Base-by-base conservation (phyloP, 2,888 invertebrate species). In the Drosophila koepferae region DNA sequence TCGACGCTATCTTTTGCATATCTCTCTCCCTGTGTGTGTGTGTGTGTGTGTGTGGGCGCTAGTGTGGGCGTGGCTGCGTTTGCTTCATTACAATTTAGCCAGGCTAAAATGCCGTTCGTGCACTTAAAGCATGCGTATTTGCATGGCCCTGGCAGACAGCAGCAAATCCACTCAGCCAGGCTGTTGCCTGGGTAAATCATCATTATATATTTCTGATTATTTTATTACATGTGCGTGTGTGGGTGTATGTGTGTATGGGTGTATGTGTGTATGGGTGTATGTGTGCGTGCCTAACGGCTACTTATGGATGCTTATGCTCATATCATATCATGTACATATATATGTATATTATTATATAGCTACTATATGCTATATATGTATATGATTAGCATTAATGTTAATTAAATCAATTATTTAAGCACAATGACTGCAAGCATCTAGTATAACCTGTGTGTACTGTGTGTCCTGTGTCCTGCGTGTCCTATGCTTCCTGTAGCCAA, bases 131-230 rank as follows among this genome's bases (percentile, higher is more conserved):
- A 58, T 60, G 63, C 56, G 55, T 77, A 84, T 83, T 84, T 84
- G 82, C 84, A 82, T 51, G 18, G 51, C 12, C 38, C 38, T 80
- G 77, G 68, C 68, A 62, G 53, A 53, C 51, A 67, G 56, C 46
- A 23, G 40, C 20, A 69, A 23, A 46, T 54, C 40, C 36, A 31
- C 31, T 34, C 63, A 51, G 66, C 53, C 44, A 46, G 64, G 55
- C 63, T 84, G 63, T 14, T 58, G 43, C 20, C 80, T 58, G 70
- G 43, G 62, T 82, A 80, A 80, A 79, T 82, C 82, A 76, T 86
- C 87, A 88, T 88, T 86, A 87, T 79, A 88, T 88, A 88, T 88
- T 89, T 89, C 86, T 90, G 90, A 86, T 89, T 88, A 90, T 88
- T 88, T 88, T 90, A 90, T 90, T 87, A 87, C 81, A 71, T 72